Evolutionary conservation across 2,797 vertebrate genomes (phyloP).

Genomic region (Cirrhinus molitorella): DNA sequence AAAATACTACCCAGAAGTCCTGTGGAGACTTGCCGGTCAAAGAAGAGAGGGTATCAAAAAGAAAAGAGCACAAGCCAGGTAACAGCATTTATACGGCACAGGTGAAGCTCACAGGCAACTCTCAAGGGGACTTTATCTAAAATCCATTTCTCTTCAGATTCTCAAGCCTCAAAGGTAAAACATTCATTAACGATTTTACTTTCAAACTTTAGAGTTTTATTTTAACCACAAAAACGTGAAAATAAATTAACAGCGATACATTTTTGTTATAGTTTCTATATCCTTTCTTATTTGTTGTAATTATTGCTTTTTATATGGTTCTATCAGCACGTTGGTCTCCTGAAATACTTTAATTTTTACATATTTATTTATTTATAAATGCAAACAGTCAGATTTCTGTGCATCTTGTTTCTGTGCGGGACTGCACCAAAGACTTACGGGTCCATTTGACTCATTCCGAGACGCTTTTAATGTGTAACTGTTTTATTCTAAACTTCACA

Average conservation of each 20-base stretch:
- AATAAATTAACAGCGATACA: background rate
- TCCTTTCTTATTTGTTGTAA: background rate
- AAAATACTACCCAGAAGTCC: conserved; percentile 67
- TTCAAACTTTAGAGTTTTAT: background rate
- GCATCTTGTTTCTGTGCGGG: background rate
- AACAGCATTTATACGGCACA: conserved; percentile 61
- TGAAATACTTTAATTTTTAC: background rate
- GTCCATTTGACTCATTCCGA: background rate
- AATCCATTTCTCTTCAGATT: conserved; percentile 49
- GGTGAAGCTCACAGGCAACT: conserved; percentile 45
- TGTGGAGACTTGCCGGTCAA: conserved; percentile 78
- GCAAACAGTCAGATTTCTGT: background rate
- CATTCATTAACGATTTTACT: background rate
- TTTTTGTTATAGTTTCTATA: background rate
- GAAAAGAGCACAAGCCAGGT: conserved; percentile 61
- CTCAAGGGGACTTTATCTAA: conserved; percentile 16
- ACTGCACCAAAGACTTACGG: background rate
- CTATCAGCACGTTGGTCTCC: background rate
- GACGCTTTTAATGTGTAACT: background rate
- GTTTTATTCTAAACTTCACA: background rate
- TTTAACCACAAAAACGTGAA: background rate
- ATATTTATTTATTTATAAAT: background rate
- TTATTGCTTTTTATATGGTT: background rate
- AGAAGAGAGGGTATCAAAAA: conserved; percentile 69
- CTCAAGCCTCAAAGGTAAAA: conserved; percentile 51